phyloP scores from a whole-genome alignment of 2,888 invertebrate genomes.

The Aleiodes testaceus region DNA sequence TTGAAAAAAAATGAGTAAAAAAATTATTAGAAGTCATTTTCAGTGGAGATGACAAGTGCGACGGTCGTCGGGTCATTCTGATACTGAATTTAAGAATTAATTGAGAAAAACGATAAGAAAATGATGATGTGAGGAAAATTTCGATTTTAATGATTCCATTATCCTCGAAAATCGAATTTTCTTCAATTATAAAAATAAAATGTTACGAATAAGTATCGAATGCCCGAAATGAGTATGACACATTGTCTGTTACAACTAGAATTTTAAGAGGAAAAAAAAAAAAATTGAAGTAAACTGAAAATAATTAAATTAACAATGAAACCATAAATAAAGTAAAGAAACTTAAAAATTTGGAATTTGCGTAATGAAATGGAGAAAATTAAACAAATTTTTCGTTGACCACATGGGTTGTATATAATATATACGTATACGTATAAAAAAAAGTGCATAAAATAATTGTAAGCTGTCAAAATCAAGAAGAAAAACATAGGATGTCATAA shows the following conservation, averaged over 20 bases:
- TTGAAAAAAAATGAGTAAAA: slow-evolving; percentile 1
- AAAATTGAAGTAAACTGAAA: not conserved
- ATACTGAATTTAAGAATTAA: not conserved
- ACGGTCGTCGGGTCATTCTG: not conserved
- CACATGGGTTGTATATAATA: slow-evolving; percentile 61
- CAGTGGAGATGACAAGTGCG: slow-evolving; percentile 4
- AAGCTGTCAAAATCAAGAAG: slow-evolving; percentile 63
- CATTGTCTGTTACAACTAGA: slow-evolving; percentile 28
- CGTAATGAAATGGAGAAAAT: slow-evolving; percentile 48
- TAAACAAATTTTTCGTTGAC: slow-evolving; percentile 64
- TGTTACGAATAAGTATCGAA: slow-evolving; percentile 25
- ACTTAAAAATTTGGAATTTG: slow-evolving; percentile 21
- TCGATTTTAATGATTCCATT: not conserved
- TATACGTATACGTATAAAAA: slow-evolving; percentile 48
- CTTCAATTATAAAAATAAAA: not conserved
- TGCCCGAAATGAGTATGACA: slow-evolving; percentile 28
- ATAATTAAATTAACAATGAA: slow-evolving; percentile 10
- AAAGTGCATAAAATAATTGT: slow-evolving; percentile 61
- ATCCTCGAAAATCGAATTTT: too few species aligned
- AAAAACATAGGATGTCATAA: slow-evolving; percentile 65
- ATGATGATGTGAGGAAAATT: not conserved
- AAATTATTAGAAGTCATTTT: not conserved
- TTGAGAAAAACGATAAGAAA: not conserved
- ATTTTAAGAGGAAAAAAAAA: slow-evolving; percentile 16
- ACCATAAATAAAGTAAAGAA: not conserved